Base-by-base conservation (phyloP, 1,140 invertebrate genomes). In the Augochlora pura region DNA sequence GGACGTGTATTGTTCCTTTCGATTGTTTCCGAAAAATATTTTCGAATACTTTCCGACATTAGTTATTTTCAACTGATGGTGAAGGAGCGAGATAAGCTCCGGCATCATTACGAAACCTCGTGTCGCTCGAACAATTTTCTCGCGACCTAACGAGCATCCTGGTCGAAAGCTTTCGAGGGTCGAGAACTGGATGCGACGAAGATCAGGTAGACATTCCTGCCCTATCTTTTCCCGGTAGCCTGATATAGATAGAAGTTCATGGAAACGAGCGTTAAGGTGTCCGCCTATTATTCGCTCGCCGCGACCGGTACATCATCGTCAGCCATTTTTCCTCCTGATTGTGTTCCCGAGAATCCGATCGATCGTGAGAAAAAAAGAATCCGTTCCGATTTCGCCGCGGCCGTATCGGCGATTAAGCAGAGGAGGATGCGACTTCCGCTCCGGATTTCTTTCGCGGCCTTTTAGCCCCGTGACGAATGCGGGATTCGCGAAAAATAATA, bases 221-320 rank as follows among this genome's bases (percentile, higher is more conserved):
- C 69, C 38, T 82, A 86, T 86, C 83, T 86, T 70, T 85, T 85
- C 76, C 64, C 52, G 60, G 68, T 86, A 85, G 73, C n/a, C 70
- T 14, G 76, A 77, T 73, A 80, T 23, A 86, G 80, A 86, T 86
- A 86, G 84, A 86, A 64, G 21, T 82, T 74, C 63, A 72, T 65
- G 76, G 83, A 86, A 85, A 86, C 66, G 25, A 18, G 52, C 52
- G 64, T 49, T 74, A 27, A 59, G 76, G 76, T 68, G 60, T 60
- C 68, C n/a, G n/a, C n/a, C 60, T 52, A 77, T 64, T 81, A 77
- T 77, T 59, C 79, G 32, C 14, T 39, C 59, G 67, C 32, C 21
- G 54, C 42, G 27, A 73, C 25, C 23, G 39, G 18, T 6, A 46
- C 3, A 10, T 71, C 65, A 59, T 80, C 46, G 71, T 75, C 71